Evolutionary conservation across 2,888 invertebrate genomes (phyloP), one percentile per base, ranked within the genome.

Genomic region (Desoria tigrina): DNA sequence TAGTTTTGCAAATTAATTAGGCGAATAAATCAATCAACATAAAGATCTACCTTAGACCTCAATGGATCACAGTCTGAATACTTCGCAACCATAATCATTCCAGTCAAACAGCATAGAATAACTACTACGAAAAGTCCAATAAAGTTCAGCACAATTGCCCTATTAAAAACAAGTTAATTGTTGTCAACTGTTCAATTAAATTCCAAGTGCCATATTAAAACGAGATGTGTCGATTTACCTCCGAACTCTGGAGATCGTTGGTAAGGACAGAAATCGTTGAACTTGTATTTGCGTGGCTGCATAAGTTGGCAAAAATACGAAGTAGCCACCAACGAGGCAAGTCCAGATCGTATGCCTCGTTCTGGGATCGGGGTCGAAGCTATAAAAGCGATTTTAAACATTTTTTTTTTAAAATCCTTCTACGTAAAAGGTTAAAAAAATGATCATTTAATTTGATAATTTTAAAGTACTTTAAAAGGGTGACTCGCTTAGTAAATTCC

Each of bases 201-300:
- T n/a, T n/a, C n/a, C n/a, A n/a, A n/a, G n/a, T n/a, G n/a, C n/a
- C n/a, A n/a, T n/a, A n/a, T n/a, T n/a, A n/a, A n/a, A n/a, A n/a
- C n/a, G n/a, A n/a, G n/a, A n/a, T n/a, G n/a, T n/a, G n/a, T n/a
- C n/a, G n/a, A n/a, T n/a, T 9, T 24, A 53, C 27, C 7, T 6
- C 26, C 53, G 14, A 9, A n/a, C 90, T 82, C 92, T 90, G 14
- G 86, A 83, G 72, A 92, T 87, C 28, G 84, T 86, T 77, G 91
- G 88, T 2, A 94, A 89, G 1, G 92, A 90, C 68, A 95, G 84
- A 78, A 94, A 93, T 79, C 95, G 90, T 80, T 96, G 96, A 42
- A 96, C 89, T 42, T 94, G 92, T 0, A 94, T 91, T 81, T 96
- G 95, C 81, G 94, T 95, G 53, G 93, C 90, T 79, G 91, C 92